Evolutionary conservation across 1,140 invertebrate species (phyloP).

Genomic region (Frieseomelitta varia): DNA sequence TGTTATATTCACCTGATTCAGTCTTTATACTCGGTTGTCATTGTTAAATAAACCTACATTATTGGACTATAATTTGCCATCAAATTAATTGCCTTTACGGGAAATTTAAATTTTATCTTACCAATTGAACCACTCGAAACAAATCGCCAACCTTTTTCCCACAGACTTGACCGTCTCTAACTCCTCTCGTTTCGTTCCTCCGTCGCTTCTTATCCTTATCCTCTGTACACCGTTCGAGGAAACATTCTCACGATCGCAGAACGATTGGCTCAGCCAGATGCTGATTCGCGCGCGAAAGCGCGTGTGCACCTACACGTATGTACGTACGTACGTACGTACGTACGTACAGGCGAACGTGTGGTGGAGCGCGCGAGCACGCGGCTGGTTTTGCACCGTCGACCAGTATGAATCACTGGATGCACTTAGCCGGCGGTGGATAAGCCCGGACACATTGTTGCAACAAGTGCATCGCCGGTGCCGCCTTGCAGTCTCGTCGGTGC

Average conservation of each 20-base stretch:
- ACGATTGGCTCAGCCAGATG: constrained; percentile 1
- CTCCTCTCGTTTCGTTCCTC: neutral
- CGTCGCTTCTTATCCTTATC: neutral
- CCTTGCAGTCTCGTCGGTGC: constrained; percentile 77
- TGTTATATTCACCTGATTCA: too few species aligned
- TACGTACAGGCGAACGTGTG: too few species aligned
- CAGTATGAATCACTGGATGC: constrained; percentile 39
- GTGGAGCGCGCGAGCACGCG: neutral
- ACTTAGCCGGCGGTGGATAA: constrained; percentile 49
- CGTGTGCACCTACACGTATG: neutral
- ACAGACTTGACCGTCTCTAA: neutral
- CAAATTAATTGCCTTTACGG: too few species aligned
- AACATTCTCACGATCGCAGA: constrained; percentile 33
- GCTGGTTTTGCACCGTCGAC: constrained; percentile 13
- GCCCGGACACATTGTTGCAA: constrained; percentile 69
- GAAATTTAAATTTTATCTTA: too few species aligned
- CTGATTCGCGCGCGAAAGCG: constrained; percentile 18
- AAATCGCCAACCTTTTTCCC: neutral
- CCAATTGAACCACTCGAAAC: too few species aligned
- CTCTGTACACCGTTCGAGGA: neutral
- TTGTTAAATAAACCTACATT: too few species aligned
- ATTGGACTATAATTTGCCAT: too few species aligned
- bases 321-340: neutral
- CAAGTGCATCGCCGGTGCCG: constrained; percentile 75
- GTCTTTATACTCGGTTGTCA: too few species aligned